Evolutionary conservation across 2,797 vertebrate genomes (phyloP).

Genomic region (Taenioides sp.): DNA sequence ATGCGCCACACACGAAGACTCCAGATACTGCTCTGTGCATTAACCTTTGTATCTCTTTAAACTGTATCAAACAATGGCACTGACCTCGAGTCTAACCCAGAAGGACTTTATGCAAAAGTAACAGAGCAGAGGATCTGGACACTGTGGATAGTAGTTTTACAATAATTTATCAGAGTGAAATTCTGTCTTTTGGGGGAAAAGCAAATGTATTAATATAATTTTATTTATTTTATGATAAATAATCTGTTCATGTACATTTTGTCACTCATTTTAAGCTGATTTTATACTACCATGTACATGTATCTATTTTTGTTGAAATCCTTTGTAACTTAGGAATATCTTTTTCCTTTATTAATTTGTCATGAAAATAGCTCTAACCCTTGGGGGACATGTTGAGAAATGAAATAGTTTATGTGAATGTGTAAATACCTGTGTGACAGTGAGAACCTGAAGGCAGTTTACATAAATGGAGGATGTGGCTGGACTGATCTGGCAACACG

Average conservation of each 20-base stretch:
- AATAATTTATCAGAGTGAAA: constrained; percentile 47
- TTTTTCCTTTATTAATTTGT: constrained; percentile 37
- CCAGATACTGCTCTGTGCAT: constrained; percentile 51
- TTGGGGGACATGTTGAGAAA: constrained; percentile 45
- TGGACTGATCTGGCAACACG: constrained; percentile 23
- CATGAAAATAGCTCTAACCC: constrained; percentile 45
- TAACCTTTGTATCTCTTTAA: constrained; percentile 49
- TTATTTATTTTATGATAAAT: constrained; percentile 49
- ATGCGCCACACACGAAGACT: constrained; percentile 50
- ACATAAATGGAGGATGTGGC: constrained; percentile 33
- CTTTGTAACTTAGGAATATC: constrained; percentile 35
- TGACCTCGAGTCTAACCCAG: constrained; percentile 32
- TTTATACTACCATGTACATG: constrained; percentile 41
- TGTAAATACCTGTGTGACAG: constrained; percentile 53
- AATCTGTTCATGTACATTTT: constrained; percentile 48
- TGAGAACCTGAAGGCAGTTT: constrained; percentile 27
- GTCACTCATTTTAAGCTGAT: constrained; percentile 34
- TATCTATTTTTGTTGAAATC: constrained; percentile 41
- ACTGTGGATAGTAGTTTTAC: constrained; percentile 58
- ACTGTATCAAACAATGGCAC: constrained; percentile 50
- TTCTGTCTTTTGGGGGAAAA: constrained; percentile 52
- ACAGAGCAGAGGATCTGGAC: constrained; percentile 43
- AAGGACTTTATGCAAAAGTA: constrained; percentile 34
- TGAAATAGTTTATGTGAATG: constrained; percentile 43
- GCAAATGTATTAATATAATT: constrained; percentile 43